Conservation (phyloP, 2,888 invertebrate species). For the Callyntrura sp. region DNA sequence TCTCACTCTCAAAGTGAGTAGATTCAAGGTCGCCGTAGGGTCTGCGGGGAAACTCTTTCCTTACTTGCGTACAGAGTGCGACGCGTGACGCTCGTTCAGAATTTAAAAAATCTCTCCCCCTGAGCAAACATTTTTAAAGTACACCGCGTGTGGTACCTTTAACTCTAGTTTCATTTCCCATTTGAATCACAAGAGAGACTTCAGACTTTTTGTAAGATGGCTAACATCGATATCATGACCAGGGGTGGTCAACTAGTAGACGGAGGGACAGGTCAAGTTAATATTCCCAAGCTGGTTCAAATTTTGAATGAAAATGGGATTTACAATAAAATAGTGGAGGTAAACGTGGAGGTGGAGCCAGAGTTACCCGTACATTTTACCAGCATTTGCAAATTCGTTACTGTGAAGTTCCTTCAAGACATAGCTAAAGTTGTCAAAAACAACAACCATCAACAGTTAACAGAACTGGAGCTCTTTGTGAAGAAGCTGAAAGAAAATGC, state of each 20-base stretch:
- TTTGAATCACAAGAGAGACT: no score
- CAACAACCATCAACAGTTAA: not conserved
- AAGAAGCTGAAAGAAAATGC: conserved; percentile 78
- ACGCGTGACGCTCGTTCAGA: not conserved
- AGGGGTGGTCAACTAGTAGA: conserved; percentile 52
- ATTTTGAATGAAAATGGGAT: conserved; percentile 69
- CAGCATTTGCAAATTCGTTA: conserved; percentile 78
- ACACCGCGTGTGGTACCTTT: not conserved
- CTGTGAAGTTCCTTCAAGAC: conserved; percentile 57
- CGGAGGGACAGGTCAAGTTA: conserved; percentile 56
- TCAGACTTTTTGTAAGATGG: conserved; percentile 15
- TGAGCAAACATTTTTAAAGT: not conserved
- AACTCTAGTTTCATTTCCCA: not conserved
- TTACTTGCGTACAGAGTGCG: not conserved
- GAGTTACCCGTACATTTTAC: conserved; percentile 77
- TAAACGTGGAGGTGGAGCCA: conserved; percentile 72
- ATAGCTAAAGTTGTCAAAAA: not conserved
- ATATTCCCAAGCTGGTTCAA: conserved; percentile 55
- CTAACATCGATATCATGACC: conserved; percentile 43
- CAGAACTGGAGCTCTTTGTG: conserved; percentile 72
- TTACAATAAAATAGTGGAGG: conserved; percentile 30
- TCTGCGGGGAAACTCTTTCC: not conserved
- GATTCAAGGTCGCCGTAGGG: conserved; percentile 63
- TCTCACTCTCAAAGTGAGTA: conserved; percentile 34
- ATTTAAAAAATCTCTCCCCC: not conserved